These are phyloP conservation scores for Machimus rusticus DNA, from an alignment of 2,888 invertebrate species.

Conservation along the genomic window DNA sequence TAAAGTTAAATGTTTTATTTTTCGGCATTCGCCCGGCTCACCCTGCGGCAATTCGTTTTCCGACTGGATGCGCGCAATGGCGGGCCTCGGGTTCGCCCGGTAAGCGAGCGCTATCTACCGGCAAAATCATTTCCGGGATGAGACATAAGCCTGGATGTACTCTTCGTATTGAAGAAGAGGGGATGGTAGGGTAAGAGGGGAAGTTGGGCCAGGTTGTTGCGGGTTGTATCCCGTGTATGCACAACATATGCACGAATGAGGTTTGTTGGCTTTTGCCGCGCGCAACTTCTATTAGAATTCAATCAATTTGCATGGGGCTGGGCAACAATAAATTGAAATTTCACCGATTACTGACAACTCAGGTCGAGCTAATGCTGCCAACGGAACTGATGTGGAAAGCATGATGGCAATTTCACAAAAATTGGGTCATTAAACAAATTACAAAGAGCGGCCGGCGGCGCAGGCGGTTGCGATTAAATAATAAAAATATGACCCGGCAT, in stretches of 20 bases:
- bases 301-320: conserved; percentile 7
- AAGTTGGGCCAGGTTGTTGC: neutral
- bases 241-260: conserved; percentile 3
- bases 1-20: conserved; percentile 37
- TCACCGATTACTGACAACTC: conserved; percentile 9
- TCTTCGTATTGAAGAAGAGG: neutral
- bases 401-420: neutral
- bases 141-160: conserved; percentile 11
- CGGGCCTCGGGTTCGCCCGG: neutral
- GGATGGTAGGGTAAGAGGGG: neutral
- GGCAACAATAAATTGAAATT: conserved; percentile 23
- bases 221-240: neutral
- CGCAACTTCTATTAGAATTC: conserved; percentile 21
- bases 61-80: conserved; percentile 13
- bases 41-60: conserved; percentile 4
- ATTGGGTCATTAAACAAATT: neutral
- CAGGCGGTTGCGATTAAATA: neutral
- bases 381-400: neutral
- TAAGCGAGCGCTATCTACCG: conserved; percentile 11
- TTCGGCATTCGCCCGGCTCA: conserved; percentile 3
- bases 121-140: conserved; percentile 11
- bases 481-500: neutral
- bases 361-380: neutral
- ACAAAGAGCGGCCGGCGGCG: neutral
- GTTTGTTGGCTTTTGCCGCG: conserved; percentile 11